A percentile compares a stretch with the other conserved stretches of the same genome.
Conservation (phyloP, 2,888 invertebrate species). For the Platycheirus rosarum region DNA sequence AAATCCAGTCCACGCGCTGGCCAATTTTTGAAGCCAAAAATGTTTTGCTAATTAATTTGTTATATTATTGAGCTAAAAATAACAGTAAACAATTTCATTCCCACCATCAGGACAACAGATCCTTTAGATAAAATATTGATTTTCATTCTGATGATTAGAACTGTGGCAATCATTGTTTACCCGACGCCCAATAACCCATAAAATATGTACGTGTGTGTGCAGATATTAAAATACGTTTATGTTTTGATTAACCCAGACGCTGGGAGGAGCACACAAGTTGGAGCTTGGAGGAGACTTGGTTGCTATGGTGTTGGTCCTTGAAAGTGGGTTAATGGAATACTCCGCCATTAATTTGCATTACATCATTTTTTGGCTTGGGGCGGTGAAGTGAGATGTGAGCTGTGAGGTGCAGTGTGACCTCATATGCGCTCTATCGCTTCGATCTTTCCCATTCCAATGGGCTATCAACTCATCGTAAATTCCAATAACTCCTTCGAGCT, state of each 20-base stretch:
- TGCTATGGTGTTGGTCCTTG: conserved; percentile 30
- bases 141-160: conserved; percentile 47
- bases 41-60: conserved; percentile 58
- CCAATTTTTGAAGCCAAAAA: conserved; percentile 36
- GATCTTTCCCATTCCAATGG: conserved; percentile 67
- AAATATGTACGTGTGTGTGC: conserved; percentile 70
- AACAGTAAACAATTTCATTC: conserved; percentile 7
- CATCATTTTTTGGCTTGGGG: conserved; percentile 40
- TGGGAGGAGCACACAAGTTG: not conserved
- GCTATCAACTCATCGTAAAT: conserved; percentile 73
- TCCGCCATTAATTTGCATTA: conserved; percentile 66
- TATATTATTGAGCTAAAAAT: conserved; percentile 25
- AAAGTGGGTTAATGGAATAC: conserved; percentile 68
- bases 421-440: conserved; percentile 61
- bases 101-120: conserved; percentile 5
- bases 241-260: conserved; percentile 55
- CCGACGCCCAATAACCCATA: conserved; percentile 60
- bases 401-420: not conserved
- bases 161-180: conserved; percentile 59
- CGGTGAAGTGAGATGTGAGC: not conserved
- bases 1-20: not conserved
- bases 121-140: conserved; percentile 59
- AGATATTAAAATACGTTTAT: conserved; percentile 64
- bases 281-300: not conserved
- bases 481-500: conserved; percentile 62